These are phyloP conservation scores for Latrodectus geometricus DNA, from an alignment of 1,140 invertebrate species.

Conservation along the genomic window DNA sequence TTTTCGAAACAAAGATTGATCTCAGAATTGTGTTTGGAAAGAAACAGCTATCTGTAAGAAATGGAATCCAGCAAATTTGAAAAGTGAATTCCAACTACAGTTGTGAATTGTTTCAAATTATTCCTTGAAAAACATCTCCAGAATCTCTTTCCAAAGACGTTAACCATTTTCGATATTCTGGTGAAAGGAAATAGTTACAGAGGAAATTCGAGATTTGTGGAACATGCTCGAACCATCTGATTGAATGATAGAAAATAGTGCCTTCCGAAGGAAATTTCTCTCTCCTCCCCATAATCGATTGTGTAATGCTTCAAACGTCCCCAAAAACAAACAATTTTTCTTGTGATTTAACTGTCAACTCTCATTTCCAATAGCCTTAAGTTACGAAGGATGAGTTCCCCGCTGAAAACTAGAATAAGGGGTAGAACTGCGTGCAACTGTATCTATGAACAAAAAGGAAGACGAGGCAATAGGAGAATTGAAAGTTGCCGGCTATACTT, in stretches of 20 bases:
- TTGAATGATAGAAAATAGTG: background rate
- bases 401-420: background rate
- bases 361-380: slow-evolving; percentile 43
- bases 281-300: background rate
- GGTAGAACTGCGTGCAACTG: slow-evolving; percentile 27
- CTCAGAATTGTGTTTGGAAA: too few species aligned
- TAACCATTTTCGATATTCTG: too few species aligned
- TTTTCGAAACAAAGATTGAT: too few species aligned
- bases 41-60: too few species aligned
- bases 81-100: too few species aligned
- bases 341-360: slow-evolving; percentile 50
- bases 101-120: too few species aligned
- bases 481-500: slow-evolving; percentile 34
- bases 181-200: too few species aligned
- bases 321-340: slow-evolving; percentile 12
- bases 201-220: background rate
- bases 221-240: background rate
- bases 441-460: slow-evolving; percentile 24
- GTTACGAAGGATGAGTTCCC: slow-evolving; percentile 16
- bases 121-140: too few species aligned
- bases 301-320: slow-evolving; percentile 21
- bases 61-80: too few species aligned
- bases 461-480: slow-evolving; percentile 24
- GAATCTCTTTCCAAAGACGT: too few species aligned
- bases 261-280: background rate